A percentile compares a stretch with the other conserved stretches of the same genome.
Conservation (phyloP, 1,140 invertebrate genomes). For the Sycophaga agraensis region DNA sequence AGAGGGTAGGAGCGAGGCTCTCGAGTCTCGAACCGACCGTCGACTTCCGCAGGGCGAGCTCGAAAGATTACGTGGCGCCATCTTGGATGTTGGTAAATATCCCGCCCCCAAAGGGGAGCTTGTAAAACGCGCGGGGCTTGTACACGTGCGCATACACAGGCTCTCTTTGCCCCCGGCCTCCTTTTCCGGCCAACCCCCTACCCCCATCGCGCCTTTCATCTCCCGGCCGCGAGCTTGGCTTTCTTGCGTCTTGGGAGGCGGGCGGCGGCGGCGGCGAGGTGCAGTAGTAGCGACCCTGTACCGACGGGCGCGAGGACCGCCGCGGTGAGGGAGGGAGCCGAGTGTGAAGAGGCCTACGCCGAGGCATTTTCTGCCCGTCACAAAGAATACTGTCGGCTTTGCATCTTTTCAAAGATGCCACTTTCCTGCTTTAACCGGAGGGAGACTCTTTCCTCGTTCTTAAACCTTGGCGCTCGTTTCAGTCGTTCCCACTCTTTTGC, state of each 20-base stretch:
- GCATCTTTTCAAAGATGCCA: slow-evolving; percentile 54
- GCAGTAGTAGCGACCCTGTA: background rate
- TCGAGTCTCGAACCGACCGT: too few relatives aligned
- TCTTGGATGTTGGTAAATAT: slow-evolving; percentile 58
- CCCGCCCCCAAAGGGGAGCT: slow-evolving; percentile 47
- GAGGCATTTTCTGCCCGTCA: slow-evolving; percentile 43
- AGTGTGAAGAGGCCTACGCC: slow-evolving; percentile 53
- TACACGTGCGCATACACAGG: background rate
- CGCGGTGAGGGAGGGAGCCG: slow-evolving; percentile 45
- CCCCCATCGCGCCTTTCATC: slow-evolving; percentile 5
- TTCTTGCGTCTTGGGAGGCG: too few relatives aligned
- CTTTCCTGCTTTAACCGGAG: slow-evolving; percentile 37
- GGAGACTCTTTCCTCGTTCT: slow-evolving; percentile 31
- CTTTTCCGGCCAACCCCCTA: background rate
- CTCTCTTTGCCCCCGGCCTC: background rate
- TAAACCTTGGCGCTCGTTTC: slow-evolving; percentile 24
- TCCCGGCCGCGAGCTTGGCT: background rate
- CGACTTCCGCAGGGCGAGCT: slow-evolving; percentile 42
- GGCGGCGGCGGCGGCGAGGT: too few relatives aligned
- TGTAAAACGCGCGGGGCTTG: slow-evolving; percentile 20
- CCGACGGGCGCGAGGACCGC: slow-evolving; percentile 29
- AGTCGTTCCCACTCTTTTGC: slow-evolving; percentile 9
- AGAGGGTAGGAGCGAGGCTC: slow-evolving; percentile 35
- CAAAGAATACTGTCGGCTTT: slow-evolving; percentile 58
- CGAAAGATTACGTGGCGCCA: slow-evolving; percentile 54